phyloP scores from a whole-genome alignment of 2,888 invertebrate genomes.

The Rhamnusium bicolor region DNA sequence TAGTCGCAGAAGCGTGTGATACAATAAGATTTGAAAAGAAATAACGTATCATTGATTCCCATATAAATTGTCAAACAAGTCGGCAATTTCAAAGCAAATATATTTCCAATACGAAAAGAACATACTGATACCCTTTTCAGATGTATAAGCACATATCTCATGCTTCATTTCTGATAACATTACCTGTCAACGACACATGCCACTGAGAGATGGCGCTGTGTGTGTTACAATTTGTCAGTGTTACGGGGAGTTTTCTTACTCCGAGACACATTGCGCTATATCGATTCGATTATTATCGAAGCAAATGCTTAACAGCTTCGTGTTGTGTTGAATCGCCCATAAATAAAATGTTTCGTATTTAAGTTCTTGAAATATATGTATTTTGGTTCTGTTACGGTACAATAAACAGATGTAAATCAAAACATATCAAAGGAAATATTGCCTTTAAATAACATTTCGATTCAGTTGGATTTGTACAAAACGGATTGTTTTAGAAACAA shows the following conservation, averaged over 20 bases:
- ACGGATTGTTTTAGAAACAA: too few relatives aligned
- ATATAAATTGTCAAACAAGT: slow-evolving; percentile 34
- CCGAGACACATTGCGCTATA: slow-evolving; percentile 34
- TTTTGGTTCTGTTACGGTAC: slow-evolving; percentile 5
- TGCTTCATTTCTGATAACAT: slow-evolving; percentile 53
- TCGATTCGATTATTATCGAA: slow-evolving; percentile 47
- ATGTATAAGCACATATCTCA: slow-evolving; percentile 48
- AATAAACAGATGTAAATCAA: slow-evolving; percentile 13
- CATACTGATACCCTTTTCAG: slow-evolving; percentile 15
- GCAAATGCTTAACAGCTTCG: slow-evolving; percentile 36
- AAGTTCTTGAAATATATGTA: slow-evolving; percentile 8
- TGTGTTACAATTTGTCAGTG: slow-evolving; percentile 35
- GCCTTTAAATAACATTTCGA: background rate
- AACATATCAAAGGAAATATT: background rate
- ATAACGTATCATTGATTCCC: slow-evolving; percentile 26
- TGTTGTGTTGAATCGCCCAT: slow-evolving; percentile 25
- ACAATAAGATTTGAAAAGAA: slow-evolving; percentile 3
- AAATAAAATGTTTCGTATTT: slow-evolving; percentile 40
- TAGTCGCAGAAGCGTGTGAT: slow-evolving; percentile 15
- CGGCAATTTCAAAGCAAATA: slow-evolving; percentile 31
- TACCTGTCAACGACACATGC: slow-evolving; percentile 53
- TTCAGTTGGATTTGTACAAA: too few relatives aligned
- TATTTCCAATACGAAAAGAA: slow-evolving; percentile 24
- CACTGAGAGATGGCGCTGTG: slow-evolving; percentile 34
- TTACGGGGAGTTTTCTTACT: slow-evolving; percentile 9